Conservation (phyloP, 2,888 invertebrate species). For the Chrysolina haemoptera region DNA sequence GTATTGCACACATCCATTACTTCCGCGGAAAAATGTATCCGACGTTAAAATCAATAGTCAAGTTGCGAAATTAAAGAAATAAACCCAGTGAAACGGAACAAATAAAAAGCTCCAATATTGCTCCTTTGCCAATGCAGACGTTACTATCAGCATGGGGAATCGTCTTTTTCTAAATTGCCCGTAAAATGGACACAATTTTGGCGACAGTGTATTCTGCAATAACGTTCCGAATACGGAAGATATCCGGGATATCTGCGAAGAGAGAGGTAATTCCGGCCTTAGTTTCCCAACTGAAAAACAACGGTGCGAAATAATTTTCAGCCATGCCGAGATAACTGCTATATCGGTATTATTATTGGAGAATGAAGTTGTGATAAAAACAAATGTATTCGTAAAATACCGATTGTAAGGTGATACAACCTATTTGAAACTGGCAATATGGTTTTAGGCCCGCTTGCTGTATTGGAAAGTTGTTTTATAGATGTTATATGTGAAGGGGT, state of each 20-base stretch:
- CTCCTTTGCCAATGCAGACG: constrained; percentile 39
- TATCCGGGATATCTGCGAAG: constrained; percentile 13
- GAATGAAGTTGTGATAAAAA: constrained; percentile 11
- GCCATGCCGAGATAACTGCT: constrained; percentile 6
- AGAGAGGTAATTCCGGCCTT: constrained; percentile 21
- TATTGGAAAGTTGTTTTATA: too few relatives aligned
- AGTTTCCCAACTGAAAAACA: constrained; percentile 29
- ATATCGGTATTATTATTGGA: constrained; percentile 5
- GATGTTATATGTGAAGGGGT: too few relatives aligned
- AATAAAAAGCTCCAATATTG: constrained; percentile 37
- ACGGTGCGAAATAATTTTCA: constrained; percentile 24
- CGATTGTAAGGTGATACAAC: not conserved
- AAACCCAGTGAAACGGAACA: constrained; percentile 39
- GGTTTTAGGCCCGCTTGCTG: too few relatives aligned
- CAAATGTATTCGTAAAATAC: not conserved
- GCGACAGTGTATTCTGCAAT: constrained; percentile 32
- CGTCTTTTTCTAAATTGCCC: constrained; percentile 42
- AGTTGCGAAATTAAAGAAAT: constrained; percentile 42
- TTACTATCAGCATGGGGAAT: constrained; percentile 40
- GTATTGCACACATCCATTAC: not conserved
- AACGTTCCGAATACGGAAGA: constrained; percentile 21
- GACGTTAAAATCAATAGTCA: constrained; percentile 40
- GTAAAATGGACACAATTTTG: constrained; percentile 45
- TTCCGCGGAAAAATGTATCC: constrained; percentile 23
- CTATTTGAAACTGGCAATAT: too few relatives aligned